Evolutionary conservation across 2,797 vertebrate species (phyloP).

Genomic region (Pangasius djambal): DNA sequence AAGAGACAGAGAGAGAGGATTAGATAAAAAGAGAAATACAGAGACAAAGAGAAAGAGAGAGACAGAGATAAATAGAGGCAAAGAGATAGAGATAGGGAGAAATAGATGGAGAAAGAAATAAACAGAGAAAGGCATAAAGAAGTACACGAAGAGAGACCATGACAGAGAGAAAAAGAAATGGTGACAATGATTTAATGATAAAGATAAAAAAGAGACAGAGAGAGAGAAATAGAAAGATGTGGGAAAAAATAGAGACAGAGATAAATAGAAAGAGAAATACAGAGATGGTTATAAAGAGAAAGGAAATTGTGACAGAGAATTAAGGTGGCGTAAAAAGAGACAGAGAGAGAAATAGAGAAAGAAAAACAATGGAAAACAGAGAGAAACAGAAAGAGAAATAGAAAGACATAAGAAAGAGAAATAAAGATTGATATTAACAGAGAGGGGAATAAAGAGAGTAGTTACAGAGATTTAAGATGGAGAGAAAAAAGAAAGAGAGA

Average conservation of each 20-base stretch:
- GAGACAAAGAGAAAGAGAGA: conserved; percentile 8
- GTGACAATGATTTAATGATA: conserved; percentile 24
- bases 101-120: conserved; percentile 8
- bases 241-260: background rate
- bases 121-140: background rate
- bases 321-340: background rate
- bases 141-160: background rate
- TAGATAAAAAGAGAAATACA: conserved; percentile 31
- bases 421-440: background rate
- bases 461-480: background rate
- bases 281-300: background rate
- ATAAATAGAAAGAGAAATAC: background rate
- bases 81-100: conserved; percentile 4
- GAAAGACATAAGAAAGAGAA: background rate
- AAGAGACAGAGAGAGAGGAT: conserved; percentile 18
- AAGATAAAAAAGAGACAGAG: background rate
- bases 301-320: background rate
- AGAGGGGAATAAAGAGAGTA: background rate
- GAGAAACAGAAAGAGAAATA: background rate
- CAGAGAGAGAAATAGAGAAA: background rate
- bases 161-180: background rate
- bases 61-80: background rate
- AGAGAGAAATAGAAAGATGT: conserved; percentile 5
- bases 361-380: background rate
- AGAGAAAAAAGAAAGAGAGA: background rate